These are phyloP conservation scores for Pomacea maculata DNA, from an alignment of 1,140 invertebrate genomes.

Conservation along the genomic window DNA sequence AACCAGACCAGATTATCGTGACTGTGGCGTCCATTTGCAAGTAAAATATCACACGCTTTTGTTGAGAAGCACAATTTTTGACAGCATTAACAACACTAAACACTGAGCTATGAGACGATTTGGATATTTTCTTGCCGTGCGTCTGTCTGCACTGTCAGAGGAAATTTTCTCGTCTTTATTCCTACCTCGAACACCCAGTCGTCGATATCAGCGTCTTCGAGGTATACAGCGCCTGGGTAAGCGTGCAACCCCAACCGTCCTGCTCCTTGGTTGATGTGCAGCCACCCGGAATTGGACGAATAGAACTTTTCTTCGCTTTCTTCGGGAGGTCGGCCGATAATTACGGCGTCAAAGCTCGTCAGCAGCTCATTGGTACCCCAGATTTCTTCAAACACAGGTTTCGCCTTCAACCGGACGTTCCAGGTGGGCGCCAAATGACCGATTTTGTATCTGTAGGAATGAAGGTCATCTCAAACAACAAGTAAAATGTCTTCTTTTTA, in stretches of 20 bases:
- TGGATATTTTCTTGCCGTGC: too few relatives aligned
- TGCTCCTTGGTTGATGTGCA: constrained; percentile 37
- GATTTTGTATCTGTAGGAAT: constrained; percentile 33
- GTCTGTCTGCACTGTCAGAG: too few relatives aligned
- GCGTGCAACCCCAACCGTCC: constrained; percentile 33
- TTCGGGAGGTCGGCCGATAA: constrained; percentile 50
- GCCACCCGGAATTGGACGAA: constrained; percentile 15
- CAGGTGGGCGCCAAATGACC: constrained; percentile 46
- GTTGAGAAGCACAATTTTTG: not conserved
- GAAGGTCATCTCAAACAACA: constrained; percentile 8
- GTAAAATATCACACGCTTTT: too few relatives aligned
- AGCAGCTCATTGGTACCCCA: constrained; percentile 50
- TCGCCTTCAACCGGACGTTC: constrained; percentile 38
- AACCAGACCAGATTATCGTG: too few relatives aligned
- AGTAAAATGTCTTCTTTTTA: constrained; percentile 20
- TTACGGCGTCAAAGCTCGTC: constrained; percentile 45
- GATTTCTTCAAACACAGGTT: constrained; percentile 40
- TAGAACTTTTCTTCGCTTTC: constrained; percentile 25
- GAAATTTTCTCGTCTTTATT: not conserved
- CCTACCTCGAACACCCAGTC: constrained; percentile 47
- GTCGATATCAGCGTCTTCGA: constrained; percentile 34
- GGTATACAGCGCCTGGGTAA: constrained; percentile 41
- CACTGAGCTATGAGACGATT: constrained; percentile 24
- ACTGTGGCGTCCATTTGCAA: too few relatives aligned
- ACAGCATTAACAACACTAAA: not conserved